phyloP scores from a whole-genome alignment of 2,797 vertebrate genomes.

The Phoebastria nigripes region DNA sequence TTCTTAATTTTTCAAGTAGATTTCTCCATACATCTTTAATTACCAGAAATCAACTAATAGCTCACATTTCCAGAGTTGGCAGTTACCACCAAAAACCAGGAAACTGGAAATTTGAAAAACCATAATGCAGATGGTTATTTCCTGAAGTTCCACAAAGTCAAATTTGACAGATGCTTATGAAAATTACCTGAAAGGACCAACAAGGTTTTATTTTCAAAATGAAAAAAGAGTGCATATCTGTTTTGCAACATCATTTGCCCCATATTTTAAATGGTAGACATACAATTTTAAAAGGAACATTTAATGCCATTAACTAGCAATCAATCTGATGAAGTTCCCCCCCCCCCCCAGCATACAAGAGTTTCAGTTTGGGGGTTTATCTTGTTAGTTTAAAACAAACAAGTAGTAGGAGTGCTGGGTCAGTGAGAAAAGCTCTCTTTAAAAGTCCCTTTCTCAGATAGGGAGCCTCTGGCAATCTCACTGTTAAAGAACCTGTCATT shows the following conservation, averaged over 20 bases:
- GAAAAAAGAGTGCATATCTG: neutral
- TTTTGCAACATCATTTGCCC: neutral
- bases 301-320: neutral
- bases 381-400: neutral
- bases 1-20: neutral
- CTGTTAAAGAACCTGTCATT: neutral
- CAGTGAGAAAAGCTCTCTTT: neutral
- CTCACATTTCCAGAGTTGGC: neutral
- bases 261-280: neutral
- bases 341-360: fast-evolving
- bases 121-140: neutral
- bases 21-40: neutral
- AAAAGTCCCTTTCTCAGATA: neutral
- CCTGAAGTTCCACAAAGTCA: neutral
- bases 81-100: neutral
- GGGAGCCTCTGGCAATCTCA: neutral
- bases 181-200: neutral
- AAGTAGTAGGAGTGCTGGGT: neutral
- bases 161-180: neutral
- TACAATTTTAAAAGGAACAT: neutral
- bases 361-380: neutral
- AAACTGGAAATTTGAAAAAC: neutral
- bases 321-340: neutral
- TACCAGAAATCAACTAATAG: neutral
- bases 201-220: neutral